Evolutionary conservation across 2,888 invertebrate genomes (phyloP), one percentile per base, ranked within the genome.

Genomic region (Falcaria lacertinaria): DNA sequence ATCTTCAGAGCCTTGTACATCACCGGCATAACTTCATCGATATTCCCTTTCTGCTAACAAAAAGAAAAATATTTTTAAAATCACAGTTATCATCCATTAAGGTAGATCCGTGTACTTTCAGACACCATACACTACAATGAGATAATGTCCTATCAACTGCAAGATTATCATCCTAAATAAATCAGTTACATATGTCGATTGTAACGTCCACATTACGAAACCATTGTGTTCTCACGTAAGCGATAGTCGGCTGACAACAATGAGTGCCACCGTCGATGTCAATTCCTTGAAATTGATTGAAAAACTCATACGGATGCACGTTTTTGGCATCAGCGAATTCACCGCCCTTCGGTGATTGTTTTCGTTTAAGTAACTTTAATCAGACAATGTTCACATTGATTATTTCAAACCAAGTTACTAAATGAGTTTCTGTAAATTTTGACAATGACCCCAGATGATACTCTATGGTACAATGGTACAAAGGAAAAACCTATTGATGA

Each of bases 1-100:
- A 91, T 91, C 77, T 95, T 94, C 71, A 95, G 81, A 53, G 91
- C 91, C 62, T 91, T 90, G 80, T 93, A 94, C 67, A 92, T 89
- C 43, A 91, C 81, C 41, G 92, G 86, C 57, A 94, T 76, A n/a
- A 74, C 55, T 11, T 69, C 60, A 42, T 86, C 73, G 32, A 85
- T 75, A 11, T 78, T 68, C 14, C 22, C 22, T 50, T 52, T 58
- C 88, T 88, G 77, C 60, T 43, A 53, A 75, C 59, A 80, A 74
- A 33, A 49, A 39, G 55, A 7, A 41, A 34, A 42, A 28, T 1
- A n/a, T n/a, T 0, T 1, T 39, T n/a, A 11, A 28, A 32, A 28
- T 16, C n/a, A 7, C 17, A 28, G 17, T 34, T 34, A 43, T 41
- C 34, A 35, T 41, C 37, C 42, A 38, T 35, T 35, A n/a, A n/a